A percentile compares a stretch with the other conserved stretches of the same genome.
Conservation (phyloP, 2,888 invertebrate genomes). For the Xanthia togata region DNA sequence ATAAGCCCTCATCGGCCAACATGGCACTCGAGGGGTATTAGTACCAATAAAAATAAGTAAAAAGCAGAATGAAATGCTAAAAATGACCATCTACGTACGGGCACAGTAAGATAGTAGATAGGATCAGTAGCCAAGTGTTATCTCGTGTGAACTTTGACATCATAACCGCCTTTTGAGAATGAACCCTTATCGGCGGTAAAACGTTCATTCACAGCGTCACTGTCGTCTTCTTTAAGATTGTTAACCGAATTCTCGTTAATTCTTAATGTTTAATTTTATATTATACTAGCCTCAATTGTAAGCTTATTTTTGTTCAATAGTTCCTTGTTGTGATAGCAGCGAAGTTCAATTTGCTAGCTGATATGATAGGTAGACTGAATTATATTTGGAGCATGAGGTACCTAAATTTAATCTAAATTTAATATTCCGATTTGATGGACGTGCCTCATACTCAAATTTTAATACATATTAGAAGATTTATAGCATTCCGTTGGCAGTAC, state of each 20-base stretch:
- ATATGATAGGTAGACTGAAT: not conserved
- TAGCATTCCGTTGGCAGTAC: not conserved
- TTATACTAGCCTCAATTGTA: slow-evolving; percentile 31
- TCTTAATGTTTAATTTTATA: slow-evolving; percentile 12
- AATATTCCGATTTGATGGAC: not conserved
- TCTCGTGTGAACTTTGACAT: slow-evolving; percentile 84
- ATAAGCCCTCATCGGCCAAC: not conserved
- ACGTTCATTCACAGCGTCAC: slow-evolving; percentile 83
- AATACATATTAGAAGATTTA: not conserved
- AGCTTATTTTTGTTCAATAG: slow-evolving; percentile 16
- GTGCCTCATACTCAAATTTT: no score
- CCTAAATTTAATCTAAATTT: not conserved
- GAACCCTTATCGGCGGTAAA: slow-evolving; percentile 82
- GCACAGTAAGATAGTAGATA: slow-evolving; percentile 56
- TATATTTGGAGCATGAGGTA: not conserved
- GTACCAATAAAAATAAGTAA: slow-evolving; percentile 4
- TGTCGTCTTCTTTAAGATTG: slow-evolving; percentile 63
- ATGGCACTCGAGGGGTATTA: not conserved
- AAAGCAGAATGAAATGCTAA: slow-evolving; percentile 18
- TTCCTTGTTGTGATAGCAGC: slow-evolving; percentile 25
- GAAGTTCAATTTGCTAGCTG: slow-evolving; percentile 3
- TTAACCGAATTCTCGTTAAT: slow-evolving; percentile 46
- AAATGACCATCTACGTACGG: slow-evolving; percentile 42
- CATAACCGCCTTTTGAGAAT: slow-evolving; percentile 83
- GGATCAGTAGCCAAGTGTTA: slow-evolving; percentile 72